Base-by-base conservation (phyloP, 2,888 invertebrate genomes). In the Odontothrips loti region DNA sequence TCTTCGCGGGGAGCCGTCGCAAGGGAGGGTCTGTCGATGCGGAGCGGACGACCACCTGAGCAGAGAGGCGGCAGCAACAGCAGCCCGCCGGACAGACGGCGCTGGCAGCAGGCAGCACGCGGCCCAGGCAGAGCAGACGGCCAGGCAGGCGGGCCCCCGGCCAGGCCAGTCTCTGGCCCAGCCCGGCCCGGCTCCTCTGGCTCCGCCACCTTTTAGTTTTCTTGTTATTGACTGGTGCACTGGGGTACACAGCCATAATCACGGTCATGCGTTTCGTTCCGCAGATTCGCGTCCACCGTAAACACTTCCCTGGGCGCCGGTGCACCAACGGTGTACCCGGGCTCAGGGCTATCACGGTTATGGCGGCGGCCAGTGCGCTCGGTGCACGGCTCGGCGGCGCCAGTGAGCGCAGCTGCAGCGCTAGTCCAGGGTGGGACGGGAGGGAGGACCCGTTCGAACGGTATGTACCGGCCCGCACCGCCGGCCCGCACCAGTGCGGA, bases 171-270 rank as follows among this genome's bases (percentile, higher is more conserved):
- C 58, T 20, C 23, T 27, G 9, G 27, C 11, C 68, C 23, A 68
- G 68, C 23, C 68, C 68, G 68, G 68, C 23, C 23, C 20, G 51
- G 51, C 68, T 27, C 63, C n/a, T 27, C 68, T 27, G 68, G 23
- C 68, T 75, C 58, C 58, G 15, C 58, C 68, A 75, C 68, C 68
- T 75, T 27, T 75, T 75, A 75, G 68, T 75, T 75, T 75, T 75
- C 68, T 75, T 75, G 68, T 75, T 75, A 75, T 75, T 75, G 68
- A 75, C 68, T 75, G 68, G 27, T 58, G 58, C 58, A 58, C 58
- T 58, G 58, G 58, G 6, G 20, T 75, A 27, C 68, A 27, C 68
- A 23, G 68, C 68, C n/a, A 27, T 75, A 75, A 75, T 27, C 23
- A 75, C 6, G 58, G 6, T 6, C 34, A 43, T 43, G 34, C 34